phyloP scores from a whole-genome alignment of 2,113 vertebrate genomes.

The Erpornis zantholeuca region DNA sequence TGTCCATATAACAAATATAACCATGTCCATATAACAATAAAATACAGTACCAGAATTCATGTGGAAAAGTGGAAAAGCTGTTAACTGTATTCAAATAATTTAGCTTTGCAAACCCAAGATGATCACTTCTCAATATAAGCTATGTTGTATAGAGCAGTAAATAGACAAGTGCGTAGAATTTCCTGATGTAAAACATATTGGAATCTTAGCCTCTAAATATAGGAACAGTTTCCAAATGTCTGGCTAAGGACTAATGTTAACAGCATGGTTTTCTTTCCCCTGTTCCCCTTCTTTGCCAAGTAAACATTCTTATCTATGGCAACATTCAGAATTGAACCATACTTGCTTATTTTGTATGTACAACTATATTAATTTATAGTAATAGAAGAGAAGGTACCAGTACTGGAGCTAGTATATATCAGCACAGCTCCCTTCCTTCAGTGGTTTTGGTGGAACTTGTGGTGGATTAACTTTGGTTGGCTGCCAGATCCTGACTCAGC shows the following conservation, averaged over 20 bases:
- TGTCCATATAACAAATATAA: too few species aligned
- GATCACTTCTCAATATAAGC: neutral
- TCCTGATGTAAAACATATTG: neutral
- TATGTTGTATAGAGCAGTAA: neutral
- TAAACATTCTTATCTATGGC: neutral
- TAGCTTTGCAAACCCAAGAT: neutral
- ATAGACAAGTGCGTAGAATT: neutral
- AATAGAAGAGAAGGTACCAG: neutral
- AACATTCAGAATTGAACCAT: neutral
- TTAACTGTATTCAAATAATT: neutral
- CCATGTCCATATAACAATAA: too few species aligned
- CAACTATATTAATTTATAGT: neutral
- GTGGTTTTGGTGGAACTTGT: neutral
- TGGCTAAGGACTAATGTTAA: neutral
- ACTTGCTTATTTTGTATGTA: neutral
- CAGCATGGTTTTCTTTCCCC: neutral
- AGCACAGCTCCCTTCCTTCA: neutral
- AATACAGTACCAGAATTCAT: neutral
- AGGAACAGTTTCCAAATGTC: neutral
- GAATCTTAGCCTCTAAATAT: neutral
- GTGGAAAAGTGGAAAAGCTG: neutral
- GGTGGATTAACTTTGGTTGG: neutral
- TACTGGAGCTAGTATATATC: neutral
- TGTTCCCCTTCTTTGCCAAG: neutral
- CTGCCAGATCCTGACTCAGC: neutral